These are phyloP conservation scores for Arvicola amphibius DNA, from an alignment of 2,797 vertebrate genomes.

Conservation along the genomic window DNA sequence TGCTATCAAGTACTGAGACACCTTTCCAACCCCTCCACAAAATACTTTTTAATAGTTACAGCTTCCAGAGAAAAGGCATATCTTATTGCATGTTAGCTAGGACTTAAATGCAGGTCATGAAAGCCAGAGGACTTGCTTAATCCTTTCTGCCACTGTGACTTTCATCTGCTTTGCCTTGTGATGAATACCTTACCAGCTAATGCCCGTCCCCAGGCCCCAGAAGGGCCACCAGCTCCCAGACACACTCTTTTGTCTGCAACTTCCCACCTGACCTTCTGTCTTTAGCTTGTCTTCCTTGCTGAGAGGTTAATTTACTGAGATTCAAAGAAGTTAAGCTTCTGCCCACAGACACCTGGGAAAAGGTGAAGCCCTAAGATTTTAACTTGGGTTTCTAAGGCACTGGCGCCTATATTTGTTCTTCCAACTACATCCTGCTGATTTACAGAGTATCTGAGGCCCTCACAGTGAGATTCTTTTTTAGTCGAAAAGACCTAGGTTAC, in stretches of 20 bases:
- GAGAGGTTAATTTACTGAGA: slow-evolving; percentile 68
- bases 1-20: background rate
- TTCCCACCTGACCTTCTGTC: background rate
- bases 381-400: slow-evolving; percentile 57
- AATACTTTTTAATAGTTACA: background rate
- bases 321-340: slow-evolving; percentile 60
- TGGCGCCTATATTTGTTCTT: slow-evolving; percentile 65
- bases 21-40: background rate
- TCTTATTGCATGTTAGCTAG: background rate
- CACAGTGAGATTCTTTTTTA: slow-evolving; percentile 51
- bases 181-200: background rate
- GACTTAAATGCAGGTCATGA: background rate
- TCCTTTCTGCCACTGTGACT: background rate
- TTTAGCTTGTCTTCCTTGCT: slow-evolving; percentile 46
- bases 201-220: background rate
- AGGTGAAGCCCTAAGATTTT: slow-evolving; percentile 58
- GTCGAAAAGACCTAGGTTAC: slow-evolving; percentile 53
- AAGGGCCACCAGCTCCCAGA: background rate
- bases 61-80: background rate
- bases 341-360: slow-evolving; percentile 27
- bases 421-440: slow-evolving; percentile 47
- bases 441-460: slow-evolving; percentile 44
- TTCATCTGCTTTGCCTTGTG: background rate
- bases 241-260: background rate
- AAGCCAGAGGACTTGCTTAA: background rate